phyloP scores from a whole-genome alignment of 1,140 invertebrate species.

The Tribolium castaneum region DNA sequence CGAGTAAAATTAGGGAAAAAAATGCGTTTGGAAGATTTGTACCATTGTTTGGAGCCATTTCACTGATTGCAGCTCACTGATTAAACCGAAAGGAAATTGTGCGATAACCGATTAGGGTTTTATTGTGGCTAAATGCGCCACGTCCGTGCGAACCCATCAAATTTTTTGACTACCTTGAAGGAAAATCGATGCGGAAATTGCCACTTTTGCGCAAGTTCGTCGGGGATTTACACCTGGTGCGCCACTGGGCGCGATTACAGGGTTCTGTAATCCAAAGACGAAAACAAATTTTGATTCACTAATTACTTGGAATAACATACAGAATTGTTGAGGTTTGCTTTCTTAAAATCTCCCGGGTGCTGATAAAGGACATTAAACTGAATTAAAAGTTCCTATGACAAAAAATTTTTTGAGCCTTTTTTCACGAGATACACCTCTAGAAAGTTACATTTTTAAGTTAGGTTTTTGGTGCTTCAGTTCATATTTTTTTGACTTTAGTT shows the following conservation, averaged over 20 bases:
- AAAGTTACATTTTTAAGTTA: too few species aligned
- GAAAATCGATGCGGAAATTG: conserved; percentile 17
- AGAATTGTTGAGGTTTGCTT: too few species aligned
- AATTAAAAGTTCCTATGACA: too few species aligned
- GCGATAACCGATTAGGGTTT: not conserved
- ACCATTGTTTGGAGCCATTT: conserved; percentile 37
- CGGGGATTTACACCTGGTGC: not conserved
- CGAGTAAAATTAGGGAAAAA: not conserved
- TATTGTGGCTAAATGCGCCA: conserved; percentile 17
- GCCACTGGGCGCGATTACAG: not conserved
- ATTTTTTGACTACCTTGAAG: conserved; percentile 19
- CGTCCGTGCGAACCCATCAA: conserved; percentile 10
- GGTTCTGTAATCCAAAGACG: too few species aligned
- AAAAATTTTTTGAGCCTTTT: too few species aligned
- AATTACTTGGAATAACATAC: too few species aligned
- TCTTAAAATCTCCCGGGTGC: too few species aligned
- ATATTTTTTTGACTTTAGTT: too few species aligned
- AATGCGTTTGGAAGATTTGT: not conserved
- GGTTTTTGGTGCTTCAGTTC: too few species aligned
- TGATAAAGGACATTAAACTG: too few species aligned
- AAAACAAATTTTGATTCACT: too few species aligned
- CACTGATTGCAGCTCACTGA: conserved; percentile 11
- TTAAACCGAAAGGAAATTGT: conserved; percentile 24
- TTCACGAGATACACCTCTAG: too few species aligned
- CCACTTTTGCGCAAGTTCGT: conserved; percentile 22